Evolutionary conservation across 2,113 vertebrate genomes (phyloP), one percentile per base, ranked within the genome.

Genomic region (Hippocampus abdominalis): DNA sequence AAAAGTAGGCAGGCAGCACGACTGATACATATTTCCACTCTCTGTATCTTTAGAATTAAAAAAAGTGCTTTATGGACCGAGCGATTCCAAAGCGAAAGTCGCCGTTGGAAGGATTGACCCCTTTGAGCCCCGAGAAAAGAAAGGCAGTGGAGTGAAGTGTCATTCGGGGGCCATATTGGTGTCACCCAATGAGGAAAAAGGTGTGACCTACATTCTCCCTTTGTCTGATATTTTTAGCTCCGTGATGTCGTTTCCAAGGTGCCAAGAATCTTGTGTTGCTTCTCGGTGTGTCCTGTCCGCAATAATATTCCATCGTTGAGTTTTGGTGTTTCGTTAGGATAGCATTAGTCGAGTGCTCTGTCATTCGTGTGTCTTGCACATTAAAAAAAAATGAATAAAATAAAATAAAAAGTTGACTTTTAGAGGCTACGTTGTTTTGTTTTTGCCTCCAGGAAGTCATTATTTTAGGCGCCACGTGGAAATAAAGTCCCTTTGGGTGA

Each of bases 401-500:
- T 32, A 32, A 32, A 67, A 67, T 36, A 32, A 53, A 39, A 53
- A 0, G 49, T 53, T 8, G 20, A 18, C 25, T 36, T 67, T 21
- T 29, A 10, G 25, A 51, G 18, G 18, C 18, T 13, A 6, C 5
- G 32, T 36, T 32, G 9, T 6, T 10, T 49, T n/a, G 27, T 36
- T 36, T 32, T 18, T 61, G 25, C 25, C 12, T 61, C 16, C 59
- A 61, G 10, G 15, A 61, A 61, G 59, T 61, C 9, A 32, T 60
- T 32, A 25, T 49, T 66, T 25, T 66, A 13, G 44, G 63, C 20
- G 11, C n/a, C 8, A 40, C 11, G 39, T 21, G 39, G 27, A 63
- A 39, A 54, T 54, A 29, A 32, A 71, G 72, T 70, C 70, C 57
- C 40, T 81, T 85, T 64, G 61, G 56, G 66, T 79, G 63, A 76